Conservation (phyloP, 2,113 vertebrate species). For the Edolisoma coerulescens region DNA sequence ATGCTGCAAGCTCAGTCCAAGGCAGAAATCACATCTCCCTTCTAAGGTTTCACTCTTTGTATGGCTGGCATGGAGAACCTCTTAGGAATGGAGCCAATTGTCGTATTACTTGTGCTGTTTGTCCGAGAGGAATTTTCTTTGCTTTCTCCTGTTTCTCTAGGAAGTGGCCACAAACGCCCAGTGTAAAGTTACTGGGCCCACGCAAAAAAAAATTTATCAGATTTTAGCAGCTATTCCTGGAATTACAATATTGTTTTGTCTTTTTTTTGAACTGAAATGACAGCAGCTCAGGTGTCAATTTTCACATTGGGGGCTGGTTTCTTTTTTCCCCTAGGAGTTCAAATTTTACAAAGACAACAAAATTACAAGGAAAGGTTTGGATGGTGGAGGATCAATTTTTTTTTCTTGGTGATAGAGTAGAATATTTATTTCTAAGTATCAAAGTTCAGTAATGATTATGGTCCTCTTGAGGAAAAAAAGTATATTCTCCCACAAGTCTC, state of each 20-base stretch:
- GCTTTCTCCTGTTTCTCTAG: slow-evolving; percentile 60
- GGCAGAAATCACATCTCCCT: slow-evolving; percentile 29
- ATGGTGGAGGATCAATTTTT: neutral
- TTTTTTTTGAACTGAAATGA: neutral
- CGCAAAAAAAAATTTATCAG: slow-evolving; percentile 11
- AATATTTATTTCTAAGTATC: neutral
- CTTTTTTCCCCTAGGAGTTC: neutral
- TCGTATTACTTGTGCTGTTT: slow-evolving; percentile 25
- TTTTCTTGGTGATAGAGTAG: neutral
- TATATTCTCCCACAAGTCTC: neutral
- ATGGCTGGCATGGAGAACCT: neutral
- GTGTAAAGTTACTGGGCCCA: slow-evolving; percentile 41
- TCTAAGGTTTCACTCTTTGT: slow-evolving; percentile 32
- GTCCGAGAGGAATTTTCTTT: slow-evolving; percentile 37
- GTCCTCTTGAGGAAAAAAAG: neutral
- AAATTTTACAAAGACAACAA: neutral
- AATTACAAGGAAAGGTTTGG: neutral
- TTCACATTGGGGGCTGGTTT: neutral
- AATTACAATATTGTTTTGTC: slow-evolving; percentile 35
- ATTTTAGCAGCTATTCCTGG: slow-evolving; percentile 53
- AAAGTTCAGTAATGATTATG: neutral
- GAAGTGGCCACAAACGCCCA: slow-evolving; percentile 47
- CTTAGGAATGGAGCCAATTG: slow-evolving; percentile 33
- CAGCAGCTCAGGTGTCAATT: neutral
- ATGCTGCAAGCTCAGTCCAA: neutral